A percentile compares a stretch with the other conserved stretches of the same genome.
phyloP scores from a whole-genome alignment of 2,888 invertebrate genomes.

The Macroteleia sp. region DNA sequence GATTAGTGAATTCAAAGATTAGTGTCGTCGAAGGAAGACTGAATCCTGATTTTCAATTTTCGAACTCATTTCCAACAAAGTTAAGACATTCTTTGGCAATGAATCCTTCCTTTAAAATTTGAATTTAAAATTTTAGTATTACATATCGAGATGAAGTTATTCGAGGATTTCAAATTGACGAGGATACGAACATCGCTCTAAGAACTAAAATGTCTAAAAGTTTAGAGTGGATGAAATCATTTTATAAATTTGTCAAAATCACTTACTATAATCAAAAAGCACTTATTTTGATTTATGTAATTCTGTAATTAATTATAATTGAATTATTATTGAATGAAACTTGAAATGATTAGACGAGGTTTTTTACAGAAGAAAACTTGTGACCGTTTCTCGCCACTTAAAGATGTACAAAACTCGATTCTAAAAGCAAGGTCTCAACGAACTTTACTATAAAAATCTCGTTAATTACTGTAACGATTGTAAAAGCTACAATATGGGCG shows the following conservation, averaged over 20 bases:
- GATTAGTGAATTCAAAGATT: conserved; percentile 41
- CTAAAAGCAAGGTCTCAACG: conserved; percentile 11
- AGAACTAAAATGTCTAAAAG: no score
- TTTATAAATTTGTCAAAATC: no score
- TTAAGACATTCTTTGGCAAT: conserved; percentile 19
- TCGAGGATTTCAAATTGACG: no score
- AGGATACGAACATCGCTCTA: no score
- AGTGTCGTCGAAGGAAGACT: conserved; percentile 18
- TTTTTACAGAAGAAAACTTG: background rate
- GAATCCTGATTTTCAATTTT: conserved; percentile 39
- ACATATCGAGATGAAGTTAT: no score
- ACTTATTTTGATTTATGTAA: no score
- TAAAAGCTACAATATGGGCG: conserved; percentile 30
- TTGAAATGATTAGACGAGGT: conserved; percentile 5
- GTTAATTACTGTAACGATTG: conserved; percentile 44
- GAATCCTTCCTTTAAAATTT: conserved; percentile 21
- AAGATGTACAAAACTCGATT: conserved; percentile 23
- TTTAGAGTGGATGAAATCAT: no score
- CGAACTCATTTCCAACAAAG: background rate
- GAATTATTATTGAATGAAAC: no score
- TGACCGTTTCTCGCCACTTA: conserved; percentile 3
- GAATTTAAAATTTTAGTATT: no score
- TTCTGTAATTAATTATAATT: conserved; percentile 22
- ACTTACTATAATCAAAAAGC: no score
- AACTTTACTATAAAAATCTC: conserved; percentile 30